Evolutionary conservation across 2,888 invertebrate species (phyloP), one percentile per base, ranked within the genome.

Genomic region (Zygothrica quintamaculata): DNA sequence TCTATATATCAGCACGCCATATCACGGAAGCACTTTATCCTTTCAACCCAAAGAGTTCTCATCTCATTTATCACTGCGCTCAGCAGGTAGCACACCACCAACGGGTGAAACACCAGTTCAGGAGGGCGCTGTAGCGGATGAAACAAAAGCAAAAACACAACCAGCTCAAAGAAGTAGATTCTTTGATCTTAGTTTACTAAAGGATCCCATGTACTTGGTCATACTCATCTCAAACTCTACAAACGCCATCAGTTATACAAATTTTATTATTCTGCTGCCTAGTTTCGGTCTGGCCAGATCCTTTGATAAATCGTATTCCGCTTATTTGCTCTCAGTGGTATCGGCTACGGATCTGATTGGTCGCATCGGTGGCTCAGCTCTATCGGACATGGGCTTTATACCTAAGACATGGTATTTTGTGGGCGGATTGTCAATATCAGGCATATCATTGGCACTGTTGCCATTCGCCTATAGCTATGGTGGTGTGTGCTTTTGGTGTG

Each of bases 391-490:
- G 40, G 94, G 94, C 0, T 87, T 93, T 9, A 94, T 96, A 69
- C 96, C 96, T 0, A 96, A 96, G 86, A 93, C 95, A 9, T 95
- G 95, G 92, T 96, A 96, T 90, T 97, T 96, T 81, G 94, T 96
- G 16, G 94, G 95, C 0, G 97, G 96, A 0, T 91, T 96, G 1
- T 91, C 96, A 2, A 78, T 96, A 26, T 96, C 96, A 0, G 97
- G 97, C 0, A 90, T 96, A 1, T 94, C 96, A 33, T 90, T 97
- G 53, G 92, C 95, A 0, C 86, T 95, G 26, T 91, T 96, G 68
- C 96, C 96, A 0, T 90, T 95, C 18, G 93, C 94, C n/a, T 88
- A 91, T 0, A 92, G 92, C 33, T 97, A 95, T 88, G 88, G 91
- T 0, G 92, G 93, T 43, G 92, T 96, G 1, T 93, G 95, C 46